Evolutionary conservation across 2,888 invertebrate genomes (phyloP), one percentile per base, ranked within the genome.

Genomic region (Dryadula phaetusa): DNA sequence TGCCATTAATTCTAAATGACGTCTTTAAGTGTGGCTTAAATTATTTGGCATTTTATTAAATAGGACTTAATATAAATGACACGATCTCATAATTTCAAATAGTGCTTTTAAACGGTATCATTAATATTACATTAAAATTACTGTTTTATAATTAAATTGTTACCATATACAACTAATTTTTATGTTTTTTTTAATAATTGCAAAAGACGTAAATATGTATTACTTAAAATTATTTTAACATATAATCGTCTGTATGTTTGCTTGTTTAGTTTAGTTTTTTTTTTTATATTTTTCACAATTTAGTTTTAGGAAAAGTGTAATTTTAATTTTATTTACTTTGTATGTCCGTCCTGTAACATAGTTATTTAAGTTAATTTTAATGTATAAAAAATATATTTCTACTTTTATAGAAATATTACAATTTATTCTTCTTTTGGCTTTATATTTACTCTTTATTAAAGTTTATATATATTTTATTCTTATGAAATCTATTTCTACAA

Each of bases 281-380:
- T 54, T 53, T 53, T 10, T 25, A 53, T 37, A 34, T 18, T 54
- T 56, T 54, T 42, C 56, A 56, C 56, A 46, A 18, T 16, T 22
- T 34, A 52, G 22, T 52, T 47, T 20, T 60, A 53, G 16, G n/a
- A 66, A 49, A 28, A 32, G 22, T 63, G 16, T 65, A 65, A 46
- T 65, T 56, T 64, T 65, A 49, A 47, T 16, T 25, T 62, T 62
- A 47, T 44, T 63, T 62, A 61, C 47, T 53, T 28, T 70, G 20
- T 62, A 71, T 71, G 64, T 72, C 71, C 71, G 71, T 71, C 71
- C 74, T 61, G 49, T 65, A 54, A 66, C 42, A 58, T 67, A 65
- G 34, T 18, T 68, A 68, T n/a, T 18, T 69, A 69, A 53, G 42
- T 56, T 16, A 49, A 42, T 22, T 53, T 22, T 56, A 58, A 32